A percentile compares a stretch with the other conserved stretches of the same genome.
These are phyloP conservation scores for Stichopus horrens DNA, from an alignment of 53 echinoderm and acorn worm species.

Conservation along the genomic window DNA sequence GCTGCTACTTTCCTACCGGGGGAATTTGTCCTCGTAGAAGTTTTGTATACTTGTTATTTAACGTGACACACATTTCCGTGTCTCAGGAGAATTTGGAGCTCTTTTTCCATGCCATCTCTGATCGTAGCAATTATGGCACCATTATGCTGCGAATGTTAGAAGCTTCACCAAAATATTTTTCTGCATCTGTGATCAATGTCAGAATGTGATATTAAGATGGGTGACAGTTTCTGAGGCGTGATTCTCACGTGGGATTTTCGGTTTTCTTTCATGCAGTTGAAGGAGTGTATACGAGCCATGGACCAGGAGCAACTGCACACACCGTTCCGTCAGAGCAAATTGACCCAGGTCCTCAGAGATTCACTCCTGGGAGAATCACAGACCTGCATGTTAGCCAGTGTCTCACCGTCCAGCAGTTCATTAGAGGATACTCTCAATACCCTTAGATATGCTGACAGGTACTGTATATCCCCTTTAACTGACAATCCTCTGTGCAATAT, in stretches of 20 bases:
- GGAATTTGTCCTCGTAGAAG: no score
- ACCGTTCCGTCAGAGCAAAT: constrained; percentile 94
- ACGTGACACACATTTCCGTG: no score
- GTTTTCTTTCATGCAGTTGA: constrained; percentile 59
- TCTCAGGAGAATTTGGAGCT: no score
- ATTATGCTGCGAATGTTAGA: no score
- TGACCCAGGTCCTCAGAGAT: constrained; percentile 90
- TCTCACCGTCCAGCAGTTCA: constrained; percentile 69
- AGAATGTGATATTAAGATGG: background rate
- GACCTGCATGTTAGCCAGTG: constrained; percentile 95
- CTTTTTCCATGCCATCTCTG: no score
- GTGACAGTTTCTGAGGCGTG: background rate
- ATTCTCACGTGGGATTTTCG: background rate
- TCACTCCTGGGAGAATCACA: constrained; percentile 84
- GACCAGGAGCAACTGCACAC: constrained; percentile 97
- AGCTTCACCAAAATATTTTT: background rate
- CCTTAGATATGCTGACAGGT: constrained; percentile 98
- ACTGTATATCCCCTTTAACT: background rate
- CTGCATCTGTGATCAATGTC: background rate
- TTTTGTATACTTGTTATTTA: no score
- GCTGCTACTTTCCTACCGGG: no score
- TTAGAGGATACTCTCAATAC: constrained; percentile 94
- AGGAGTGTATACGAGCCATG: constrained; percentile 93
- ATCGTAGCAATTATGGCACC: no score
- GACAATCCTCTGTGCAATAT: no score